phyloP scores from a whole-genome alignment of 1,140 invertebrate genomes.

The Rhagoletis pomonella region DNA sequence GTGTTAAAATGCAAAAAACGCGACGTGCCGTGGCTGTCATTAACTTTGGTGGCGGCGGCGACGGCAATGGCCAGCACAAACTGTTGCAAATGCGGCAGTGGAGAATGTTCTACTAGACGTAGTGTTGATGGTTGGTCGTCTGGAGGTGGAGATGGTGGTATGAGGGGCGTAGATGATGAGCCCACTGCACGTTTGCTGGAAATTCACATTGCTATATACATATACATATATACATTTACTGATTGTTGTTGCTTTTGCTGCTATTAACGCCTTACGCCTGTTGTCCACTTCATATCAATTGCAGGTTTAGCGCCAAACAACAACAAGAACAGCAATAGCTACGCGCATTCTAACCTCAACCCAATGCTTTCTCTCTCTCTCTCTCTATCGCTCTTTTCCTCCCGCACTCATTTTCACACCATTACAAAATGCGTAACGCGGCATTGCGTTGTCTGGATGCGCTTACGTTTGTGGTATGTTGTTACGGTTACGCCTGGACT shows the following conservation, averaged over 20 bases:
- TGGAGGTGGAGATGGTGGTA: background rate
- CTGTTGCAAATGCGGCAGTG: conserved; percentile 42
- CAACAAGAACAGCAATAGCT: background rate
- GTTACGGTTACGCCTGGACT: conserved; percentile 47
- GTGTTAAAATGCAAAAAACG: conserved; percentile 34
- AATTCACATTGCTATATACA: conserved; percentile 3
- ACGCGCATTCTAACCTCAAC: background rate
- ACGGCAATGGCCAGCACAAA: conserved; percentile 19
- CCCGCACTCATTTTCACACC: background rate
- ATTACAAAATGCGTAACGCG: background rate
- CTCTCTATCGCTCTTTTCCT: background rate
- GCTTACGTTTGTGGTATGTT: conserved; percentile 22
- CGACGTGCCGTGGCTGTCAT: conserved; percentile 27
- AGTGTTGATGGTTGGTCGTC: background rate
- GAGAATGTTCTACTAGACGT: background rate
- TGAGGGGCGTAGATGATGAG: background rate
- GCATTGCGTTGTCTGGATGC: conserved; percentile 10
- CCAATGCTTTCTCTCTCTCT: background rate
- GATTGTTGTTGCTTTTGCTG: conserved; percentile 40
- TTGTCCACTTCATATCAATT: conserved; percentile 54
- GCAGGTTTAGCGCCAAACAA: conserved; percentile 10
- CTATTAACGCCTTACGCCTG: conserved; percentile 31
- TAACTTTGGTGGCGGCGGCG: conserved; percentile 19
- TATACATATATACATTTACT: conserved; percentile 9
- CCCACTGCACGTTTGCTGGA: background rate